phyloP scores from a whole-genome alignment of 2,797 vertebrate species.

The Macroramphosus scolopax region DNA sequence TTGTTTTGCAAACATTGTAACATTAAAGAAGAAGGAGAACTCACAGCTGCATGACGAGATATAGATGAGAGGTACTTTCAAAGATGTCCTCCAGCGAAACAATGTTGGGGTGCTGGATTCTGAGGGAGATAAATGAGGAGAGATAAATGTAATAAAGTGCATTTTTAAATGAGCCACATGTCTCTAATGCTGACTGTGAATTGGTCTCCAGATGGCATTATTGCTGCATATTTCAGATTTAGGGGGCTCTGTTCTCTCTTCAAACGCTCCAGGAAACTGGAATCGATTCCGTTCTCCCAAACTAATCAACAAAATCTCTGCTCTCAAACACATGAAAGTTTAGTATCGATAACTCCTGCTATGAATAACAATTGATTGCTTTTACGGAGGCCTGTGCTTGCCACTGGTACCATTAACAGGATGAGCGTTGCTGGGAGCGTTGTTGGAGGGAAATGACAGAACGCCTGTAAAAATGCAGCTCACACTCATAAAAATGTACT shows the following conservation, averaged over 20 bases:
- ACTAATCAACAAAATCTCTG: conserved; percentile 5
- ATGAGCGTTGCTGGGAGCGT: no score
- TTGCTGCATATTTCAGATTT: conserved; percentile 41
- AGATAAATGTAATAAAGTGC: conserved; percentile 1
- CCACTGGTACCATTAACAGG: neutral
- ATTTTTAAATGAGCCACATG: conserved; percentile 1
- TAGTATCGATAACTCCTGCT: neutral
- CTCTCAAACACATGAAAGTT: conserved; percentile 1
- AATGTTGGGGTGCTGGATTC: conserved; percentile 96
- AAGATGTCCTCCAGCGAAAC: conserved; percentile 97
- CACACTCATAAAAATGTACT: no score
- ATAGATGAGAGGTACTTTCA: conserved; percentile 92
- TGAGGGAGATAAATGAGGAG: conserved; percentile 47
- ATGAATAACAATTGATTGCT: neutral
- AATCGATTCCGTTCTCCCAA: no score
- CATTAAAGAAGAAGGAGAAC: conserved; percentile 53
- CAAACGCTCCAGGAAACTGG: no score
- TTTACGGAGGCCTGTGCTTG: neutral
- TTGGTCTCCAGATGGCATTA: conserved; percentile 62
- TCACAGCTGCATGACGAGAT: conserved; percentile 99
- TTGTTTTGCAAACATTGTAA: neutral
- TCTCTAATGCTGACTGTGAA: conserved; percentile 8
- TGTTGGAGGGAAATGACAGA: no score
- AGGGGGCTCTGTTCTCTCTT: conserved; percentile 2
- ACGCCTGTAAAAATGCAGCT: conserved; percentile 6